Conservation (phyloP, 2,113 vertebrate genomes). For the Psophia crepitans region DNA sequence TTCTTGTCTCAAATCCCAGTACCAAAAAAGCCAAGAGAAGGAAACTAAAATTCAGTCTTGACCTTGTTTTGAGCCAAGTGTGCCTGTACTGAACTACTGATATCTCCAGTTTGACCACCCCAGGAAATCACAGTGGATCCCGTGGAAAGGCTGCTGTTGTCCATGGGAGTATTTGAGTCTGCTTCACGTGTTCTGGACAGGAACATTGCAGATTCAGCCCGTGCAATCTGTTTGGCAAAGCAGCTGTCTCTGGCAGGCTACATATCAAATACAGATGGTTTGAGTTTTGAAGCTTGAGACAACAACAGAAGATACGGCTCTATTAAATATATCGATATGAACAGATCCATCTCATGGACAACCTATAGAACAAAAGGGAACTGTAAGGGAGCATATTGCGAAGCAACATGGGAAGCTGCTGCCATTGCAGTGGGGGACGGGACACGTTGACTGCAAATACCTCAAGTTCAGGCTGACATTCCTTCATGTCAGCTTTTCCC, state of each 20-base stretch:
- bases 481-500: slow-evolving; percentile 35
- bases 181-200: rapidly evolving
- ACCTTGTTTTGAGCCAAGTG: background rate
- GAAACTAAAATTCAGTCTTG: background rate
- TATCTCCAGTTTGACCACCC: background rate
- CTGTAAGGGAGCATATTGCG: background rate
- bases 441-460: background rate
- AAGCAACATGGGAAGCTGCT: background rate
- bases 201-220: background rate
- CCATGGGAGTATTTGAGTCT: background rate
- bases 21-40: background rate
- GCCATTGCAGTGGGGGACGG: background rate
- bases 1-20: background rate
- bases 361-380: background rate
- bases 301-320: background rate
- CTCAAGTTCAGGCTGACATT: slow-evolving; percentile 56
- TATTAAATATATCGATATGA: background rate
- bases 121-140: background rate
- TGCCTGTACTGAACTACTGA: background rate
- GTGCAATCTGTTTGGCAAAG: background rate
- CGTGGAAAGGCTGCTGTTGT: background rate
- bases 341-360: background rate
- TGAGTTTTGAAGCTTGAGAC: background rate
- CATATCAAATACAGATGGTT: background rate
- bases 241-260: background rate